A percentile compares a stretch with the other conserved stretches of the same genome.
Evolutionary conservation across 2,888 invertebrate genomes (phyloP).

Genomic region (Drosophila mimica): DNA sequence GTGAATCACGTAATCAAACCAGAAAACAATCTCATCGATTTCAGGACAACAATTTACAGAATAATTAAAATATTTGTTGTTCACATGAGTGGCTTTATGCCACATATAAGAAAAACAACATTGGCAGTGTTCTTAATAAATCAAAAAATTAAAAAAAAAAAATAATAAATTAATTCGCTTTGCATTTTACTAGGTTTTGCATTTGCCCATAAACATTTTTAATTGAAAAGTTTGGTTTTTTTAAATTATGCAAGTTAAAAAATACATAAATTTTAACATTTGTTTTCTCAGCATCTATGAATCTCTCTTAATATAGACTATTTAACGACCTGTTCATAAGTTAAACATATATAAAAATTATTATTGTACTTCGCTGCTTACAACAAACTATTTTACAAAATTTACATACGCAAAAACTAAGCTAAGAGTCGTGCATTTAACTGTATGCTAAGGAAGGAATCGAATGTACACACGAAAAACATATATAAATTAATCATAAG

Average conservation of each 20-base stretch:
- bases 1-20: slow-evolving; percentile 19
- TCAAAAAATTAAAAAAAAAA: slow-evolving; percentile 16
- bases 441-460: slow-evolving; percentile 66
- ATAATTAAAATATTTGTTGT: slow-evolving; percentile 18
- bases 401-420: slow-evolving; percentile 71
- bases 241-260: slow-evolving; percentile 38
- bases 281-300: slow-evolving; percentile 59
- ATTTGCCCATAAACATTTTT: slow-evolving; percentile 52
- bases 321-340: slow-evolving; percentile 57
- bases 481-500: slow-evolving; percentile 42
- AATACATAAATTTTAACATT: slow-evolving; percentile 51
- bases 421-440: slow-evolving; percentile 50
- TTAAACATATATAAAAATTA: slow-evolving; percentile 72
- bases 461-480: slow-evolving; percentile 49
- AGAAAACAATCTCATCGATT: slow-evolving; percentile 6
- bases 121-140: slow-evolving; percentile 16
- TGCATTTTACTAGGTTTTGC: slow-evolving; percentile 45
- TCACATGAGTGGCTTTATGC: slow-evolving; percentile 17
- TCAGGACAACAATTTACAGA: slow-evolving; percentile 7
- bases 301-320: slow-evolving; percentile 63
- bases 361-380: slow-evolving; percentile 80
- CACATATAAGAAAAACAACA: slow-evolving; percentile 20
- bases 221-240: slow-evolving; percentile 52
- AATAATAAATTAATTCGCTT: slow-evolving; percentile 22
- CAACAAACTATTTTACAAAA: slow-evolving; percentile 80